Conservation (phyloP, 2,113 vertebrate genomes). For the Tachysurus vachellii region DNA sequence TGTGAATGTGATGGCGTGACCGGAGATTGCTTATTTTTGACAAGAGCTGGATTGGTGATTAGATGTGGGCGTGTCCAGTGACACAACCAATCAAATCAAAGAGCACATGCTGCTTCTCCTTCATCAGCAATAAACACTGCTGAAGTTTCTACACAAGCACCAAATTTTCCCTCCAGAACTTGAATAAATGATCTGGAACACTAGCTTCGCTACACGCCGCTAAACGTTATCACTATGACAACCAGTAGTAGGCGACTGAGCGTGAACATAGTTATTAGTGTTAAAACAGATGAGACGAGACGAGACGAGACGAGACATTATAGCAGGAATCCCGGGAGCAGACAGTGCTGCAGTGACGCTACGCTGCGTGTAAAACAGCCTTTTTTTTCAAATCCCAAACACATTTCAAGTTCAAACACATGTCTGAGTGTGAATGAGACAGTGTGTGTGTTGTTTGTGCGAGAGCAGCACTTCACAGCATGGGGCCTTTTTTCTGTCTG, state of each 20-base stretch:
- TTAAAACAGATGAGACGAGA: not conserved
- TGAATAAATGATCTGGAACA: no score
- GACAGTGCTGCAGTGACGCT: not conserved
- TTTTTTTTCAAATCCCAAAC: not conserved
- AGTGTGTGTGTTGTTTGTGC: not conserved
- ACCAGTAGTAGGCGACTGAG: no score
- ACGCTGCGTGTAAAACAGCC: not conserved
- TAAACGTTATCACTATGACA: no score
- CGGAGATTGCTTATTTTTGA: no score
- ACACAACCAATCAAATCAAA: no score
- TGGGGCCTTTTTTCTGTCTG: not conserved
- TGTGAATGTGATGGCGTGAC: not conserved
- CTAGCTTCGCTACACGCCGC: no score
- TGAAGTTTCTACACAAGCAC: no score
- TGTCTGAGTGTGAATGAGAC: constrained; percentile 4
- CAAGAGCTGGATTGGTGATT: no score
- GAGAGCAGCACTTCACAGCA: not conserved
- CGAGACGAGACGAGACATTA: not conserved
- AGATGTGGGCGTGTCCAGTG: no score
- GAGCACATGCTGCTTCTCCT: no score
- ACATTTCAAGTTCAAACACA: constrained; percentile 3
- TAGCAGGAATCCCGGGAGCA: not conserved
- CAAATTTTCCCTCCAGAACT: no score
- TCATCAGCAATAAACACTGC: no score
- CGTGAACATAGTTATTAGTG: not conserved